These are phyloP conservation scores for Xylophagus ater DNA, from an alignment of 2,888 invertebrate genomes.

Conservation along the genomic window DNA sequence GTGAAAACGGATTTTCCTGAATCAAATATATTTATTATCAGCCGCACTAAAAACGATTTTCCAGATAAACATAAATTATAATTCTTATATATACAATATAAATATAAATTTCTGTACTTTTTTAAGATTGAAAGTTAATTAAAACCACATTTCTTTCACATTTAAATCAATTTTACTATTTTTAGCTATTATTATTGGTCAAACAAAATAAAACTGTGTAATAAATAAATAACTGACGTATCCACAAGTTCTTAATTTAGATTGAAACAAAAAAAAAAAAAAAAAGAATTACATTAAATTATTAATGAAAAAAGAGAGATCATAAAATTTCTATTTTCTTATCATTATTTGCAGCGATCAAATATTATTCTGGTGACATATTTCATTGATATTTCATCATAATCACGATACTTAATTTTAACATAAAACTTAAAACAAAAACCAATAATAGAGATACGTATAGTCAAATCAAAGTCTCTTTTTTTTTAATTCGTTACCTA, in stretches of 20 bases:
- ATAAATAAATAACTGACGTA: constrained; percentile 1
- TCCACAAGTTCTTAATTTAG: background rate
- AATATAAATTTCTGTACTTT: background rate
- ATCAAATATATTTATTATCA: background rate
- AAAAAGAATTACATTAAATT: background rate
- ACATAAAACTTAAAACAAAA: no score
- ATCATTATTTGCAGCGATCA: background rate
- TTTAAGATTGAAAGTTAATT: background rate
- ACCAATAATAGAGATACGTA: no score
- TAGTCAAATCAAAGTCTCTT: background rate
- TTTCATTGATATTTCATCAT: background rate
- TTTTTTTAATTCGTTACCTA: background rate
- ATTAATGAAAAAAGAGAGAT: background rate
- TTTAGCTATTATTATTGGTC: no score
- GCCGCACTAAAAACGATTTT: background rate
- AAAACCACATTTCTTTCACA: no score
- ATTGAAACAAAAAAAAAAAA: background rate
- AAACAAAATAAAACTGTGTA: background rate
- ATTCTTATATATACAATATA: background rate
- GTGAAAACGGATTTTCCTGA: background rate
- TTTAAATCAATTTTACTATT: no score
- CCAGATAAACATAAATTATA: background rate
- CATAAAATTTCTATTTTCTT: background rate
- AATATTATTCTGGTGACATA: background rate
- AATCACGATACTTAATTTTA: background rate